A percentile compares a stretch with the other conserved stretches of the same genome.
phyloP scores from a whole-genome alignment of 2,888 invertebrate genomes.

The Chromoteleia sp. region DNA sequence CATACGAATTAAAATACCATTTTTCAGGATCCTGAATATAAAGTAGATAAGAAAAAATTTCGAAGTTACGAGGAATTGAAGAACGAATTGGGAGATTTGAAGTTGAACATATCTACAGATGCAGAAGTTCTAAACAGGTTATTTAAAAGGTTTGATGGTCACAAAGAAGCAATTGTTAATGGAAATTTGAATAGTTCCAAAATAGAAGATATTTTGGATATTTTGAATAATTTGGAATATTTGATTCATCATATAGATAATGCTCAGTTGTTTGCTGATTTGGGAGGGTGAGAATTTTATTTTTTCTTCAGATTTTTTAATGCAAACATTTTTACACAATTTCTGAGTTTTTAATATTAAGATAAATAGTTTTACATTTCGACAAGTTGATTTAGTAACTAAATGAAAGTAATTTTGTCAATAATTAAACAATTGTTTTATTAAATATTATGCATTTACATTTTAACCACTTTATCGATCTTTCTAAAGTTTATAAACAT shows the following conservation, averaged over 20 bases:
- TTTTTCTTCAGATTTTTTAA: not conserved
- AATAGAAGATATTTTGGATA: conserved; percentile 84
- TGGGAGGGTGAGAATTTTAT: conserved; percentile 85
- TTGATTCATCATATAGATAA: conserved; percentile 92
- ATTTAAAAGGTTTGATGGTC: conserved; percentile 85
- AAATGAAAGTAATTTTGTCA: too few relatives aligned
- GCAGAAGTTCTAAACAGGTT: conserved; percentile 87
- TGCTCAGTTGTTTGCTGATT: conserved; percentile 89
- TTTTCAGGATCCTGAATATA: conserved; percentile 33
- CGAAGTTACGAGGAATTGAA: conserved; percentile 88
- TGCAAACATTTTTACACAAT: not conserved
- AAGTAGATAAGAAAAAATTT: conserved; percentile 83
- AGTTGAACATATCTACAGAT: conserved; percentile 89
- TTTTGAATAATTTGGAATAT: conserved; percentile 89
- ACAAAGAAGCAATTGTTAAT: conserved; percentile 74
- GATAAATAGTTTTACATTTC: too few relatives aligned
- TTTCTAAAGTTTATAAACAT: too few relatives aligned
- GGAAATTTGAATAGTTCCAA: conserved; percentile 74
- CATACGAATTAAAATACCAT: too few relatives aligned
- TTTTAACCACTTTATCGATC: too few relatives aligned
- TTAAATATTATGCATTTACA: too few relatives aligned
- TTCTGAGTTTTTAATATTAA: too few relatives aligned
- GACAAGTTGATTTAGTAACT: too few relatives aligned
- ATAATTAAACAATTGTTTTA: too few relatives aligned
- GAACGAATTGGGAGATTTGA: conserved; percentile 87